These are phyloP conservation scores for Neotoxoptera formosana DNA, from an alignment of 1,140 invertebrate genomes.

Conservation along the genomic window DNA sequence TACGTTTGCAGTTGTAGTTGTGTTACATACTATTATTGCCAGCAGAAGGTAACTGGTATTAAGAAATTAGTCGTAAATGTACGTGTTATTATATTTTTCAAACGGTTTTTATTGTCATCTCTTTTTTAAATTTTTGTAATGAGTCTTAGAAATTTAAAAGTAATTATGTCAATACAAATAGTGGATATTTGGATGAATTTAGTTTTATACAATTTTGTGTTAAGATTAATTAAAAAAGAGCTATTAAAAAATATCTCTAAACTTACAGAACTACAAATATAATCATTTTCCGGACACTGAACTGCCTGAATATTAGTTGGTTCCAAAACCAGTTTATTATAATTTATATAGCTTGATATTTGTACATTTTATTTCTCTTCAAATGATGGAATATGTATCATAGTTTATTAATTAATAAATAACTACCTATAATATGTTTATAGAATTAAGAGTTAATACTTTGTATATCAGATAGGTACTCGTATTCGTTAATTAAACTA, in stretches of 20 bases:
- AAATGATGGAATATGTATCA: background rate
- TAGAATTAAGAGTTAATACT: too few relatives aligned
- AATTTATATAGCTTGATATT: background rate
- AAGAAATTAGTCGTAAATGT: too few relatives aligned
- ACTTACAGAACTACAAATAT: background rate
- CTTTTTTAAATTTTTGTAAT: background rate
- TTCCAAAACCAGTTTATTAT: conserved; percentile 12
- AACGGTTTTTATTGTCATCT: too few relatives aligned
- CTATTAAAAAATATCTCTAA: background rate
- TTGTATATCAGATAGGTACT: too few relatives aligned
- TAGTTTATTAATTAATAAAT: background rate
- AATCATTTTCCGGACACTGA: background rate
- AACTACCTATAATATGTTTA: too few relatives aligned
- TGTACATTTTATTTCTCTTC: background rate
- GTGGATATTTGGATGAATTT: background rate
- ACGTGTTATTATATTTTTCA: too few relatives aligned
- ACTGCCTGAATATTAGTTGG: background rate
- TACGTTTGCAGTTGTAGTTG: background rate
- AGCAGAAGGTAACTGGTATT: too few relatives aligned
- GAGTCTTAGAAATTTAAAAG: background rate
- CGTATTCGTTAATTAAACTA: too few relatives aligned
- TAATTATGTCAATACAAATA: background rate
- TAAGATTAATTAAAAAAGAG: background rate
- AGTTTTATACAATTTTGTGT: background rate
- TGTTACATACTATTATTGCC: background rate